A percentile compares a stretch with the other conserved stretches of the same genome.
Conservation (phyloP, 1,140 invertebrate genomes). For the Scaptodrosophila lebanonensis region DNA sequence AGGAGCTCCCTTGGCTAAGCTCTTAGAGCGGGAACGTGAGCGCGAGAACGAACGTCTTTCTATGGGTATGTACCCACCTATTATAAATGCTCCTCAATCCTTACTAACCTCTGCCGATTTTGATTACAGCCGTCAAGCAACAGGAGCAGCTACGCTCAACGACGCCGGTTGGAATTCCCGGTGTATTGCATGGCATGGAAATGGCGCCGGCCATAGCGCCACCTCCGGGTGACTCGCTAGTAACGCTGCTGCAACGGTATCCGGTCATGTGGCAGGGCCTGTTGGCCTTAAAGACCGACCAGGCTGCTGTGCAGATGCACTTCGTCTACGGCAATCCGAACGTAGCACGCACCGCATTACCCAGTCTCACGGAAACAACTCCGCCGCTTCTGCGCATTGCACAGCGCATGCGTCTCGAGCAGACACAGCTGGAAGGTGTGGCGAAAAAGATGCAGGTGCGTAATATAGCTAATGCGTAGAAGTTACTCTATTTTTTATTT, state of each 20-base stretch:
- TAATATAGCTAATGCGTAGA: too few species aligned
- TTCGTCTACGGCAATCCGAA: slow-evolving; percentile 95
- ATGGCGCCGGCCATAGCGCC: slow-evolving; percentile 84
- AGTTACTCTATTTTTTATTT: too few species aligned
- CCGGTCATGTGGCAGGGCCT: slow-evolving; percentile 98
- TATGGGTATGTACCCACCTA: slow-evolving; percentile 24
- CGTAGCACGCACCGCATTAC: slow-evolving; percentile 89
- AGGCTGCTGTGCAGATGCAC: slow-evolving; percentile 98
- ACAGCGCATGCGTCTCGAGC: slow-evolving; percentile 97
- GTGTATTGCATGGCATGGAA: slow-evolving; percentile 46
- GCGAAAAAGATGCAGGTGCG: slow-evolving; percentile 96
- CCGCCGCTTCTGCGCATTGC: slow-evolving; percentile 92
- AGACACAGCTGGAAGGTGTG: slow-evolving; percentile 95
- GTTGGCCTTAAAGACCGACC: slow-evolving; percentile 96
- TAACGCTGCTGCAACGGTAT: slow-evolving; percentile 89
- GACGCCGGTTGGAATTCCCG: slow-evolving; percentile 27
- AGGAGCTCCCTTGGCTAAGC: slow-evolving; percentile 51
- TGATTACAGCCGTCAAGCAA: slow-evolving; percentile 38
- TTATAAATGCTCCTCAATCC: not conserved
- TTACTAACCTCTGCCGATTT: not conserved
- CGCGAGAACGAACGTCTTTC: slow-evolving; percentile 59
- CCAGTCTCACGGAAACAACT: slow-evolving; percentile 87
- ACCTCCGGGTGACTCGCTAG: slow-evolving; percentile 87
- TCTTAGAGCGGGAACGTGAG: slow-evolving; percentile 65
- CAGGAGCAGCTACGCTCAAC: slow-evolving; percentile 39